Evolutionary conservation across 2,113 vertebrate species (phyloP).

Genomic region (Mormoops blainvillei): DNA sequence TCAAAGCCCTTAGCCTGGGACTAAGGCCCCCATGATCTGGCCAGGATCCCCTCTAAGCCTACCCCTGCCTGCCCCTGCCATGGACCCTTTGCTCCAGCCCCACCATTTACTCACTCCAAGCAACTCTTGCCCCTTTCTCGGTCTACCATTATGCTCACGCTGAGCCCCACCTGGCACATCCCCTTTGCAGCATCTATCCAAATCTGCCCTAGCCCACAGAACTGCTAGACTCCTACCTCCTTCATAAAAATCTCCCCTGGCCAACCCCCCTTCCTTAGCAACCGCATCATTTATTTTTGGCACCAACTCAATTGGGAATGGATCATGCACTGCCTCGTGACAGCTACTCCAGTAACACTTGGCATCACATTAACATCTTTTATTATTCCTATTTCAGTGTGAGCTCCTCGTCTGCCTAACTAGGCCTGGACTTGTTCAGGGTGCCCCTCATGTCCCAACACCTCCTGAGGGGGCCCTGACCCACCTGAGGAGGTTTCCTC

Average conservation of each 20-base stretch:
- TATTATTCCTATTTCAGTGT: background rate
- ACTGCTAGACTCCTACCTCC: background rate
- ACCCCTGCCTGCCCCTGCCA: background rate
- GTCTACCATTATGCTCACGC: background rate
- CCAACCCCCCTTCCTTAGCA: background rate
- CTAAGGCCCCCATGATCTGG: background rate
- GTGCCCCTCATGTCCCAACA: rapidly evolving
- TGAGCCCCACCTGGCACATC: no score
- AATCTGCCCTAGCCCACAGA: background rate
- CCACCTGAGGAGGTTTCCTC: constrained; percentile 90
- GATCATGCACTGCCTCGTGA: rapidly evolving
- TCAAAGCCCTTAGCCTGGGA: background rate
- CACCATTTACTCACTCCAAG: background rate
- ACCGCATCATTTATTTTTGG: background rate
- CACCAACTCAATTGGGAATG: background rate
- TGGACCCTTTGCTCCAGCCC: background rate
- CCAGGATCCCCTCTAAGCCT: background rate
- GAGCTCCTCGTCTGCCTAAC: background rate
- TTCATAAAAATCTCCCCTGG: background rate
- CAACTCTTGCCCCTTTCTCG: background rate
- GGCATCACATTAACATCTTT: rapidly evolving
- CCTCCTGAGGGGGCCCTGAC: background rate
- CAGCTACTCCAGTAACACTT: background rate
- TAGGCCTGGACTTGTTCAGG: rapidly evolving
- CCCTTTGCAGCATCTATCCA: background rate